These are phyloP conservation scores for Gavia stellata DNA, from an alignment of 2,113 vertebrate species.

Conservation along the genomic window DNA sequence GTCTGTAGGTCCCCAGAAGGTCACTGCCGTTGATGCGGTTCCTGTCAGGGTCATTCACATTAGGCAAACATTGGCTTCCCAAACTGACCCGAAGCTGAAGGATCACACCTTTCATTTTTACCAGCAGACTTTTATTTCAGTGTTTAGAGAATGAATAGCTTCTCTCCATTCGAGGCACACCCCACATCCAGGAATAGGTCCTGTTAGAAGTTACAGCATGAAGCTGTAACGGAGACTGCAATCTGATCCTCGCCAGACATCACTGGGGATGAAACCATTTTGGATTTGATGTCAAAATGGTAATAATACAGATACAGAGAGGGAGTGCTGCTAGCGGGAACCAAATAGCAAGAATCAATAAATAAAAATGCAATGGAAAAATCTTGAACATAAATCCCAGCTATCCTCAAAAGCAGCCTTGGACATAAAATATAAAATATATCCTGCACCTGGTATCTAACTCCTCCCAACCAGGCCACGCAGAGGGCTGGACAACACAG, in stretches of 20 bases:
- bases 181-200: accelerated
- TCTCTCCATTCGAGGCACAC: not conserved
- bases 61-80: not conserved
- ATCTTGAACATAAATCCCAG: not conserved
- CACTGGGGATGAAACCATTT: not conserved
- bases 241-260: not conserved
- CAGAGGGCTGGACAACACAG: not conserved
- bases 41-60: accelerated
- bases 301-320: not conserved
- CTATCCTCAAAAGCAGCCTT: not conserved
- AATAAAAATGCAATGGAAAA: not conserved
- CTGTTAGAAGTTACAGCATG: not conserved
- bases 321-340: not conserved
- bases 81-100: not conserved
- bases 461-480: not conserved
- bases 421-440: not conserved
- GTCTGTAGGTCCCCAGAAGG: not conserved
- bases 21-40: not conserved
- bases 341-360: not conserved
- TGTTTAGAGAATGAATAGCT: not conserved
- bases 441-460: not conserved
- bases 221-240: not conserved
- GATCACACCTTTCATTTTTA: not conserved
- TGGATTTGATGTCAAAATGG: not conserved
- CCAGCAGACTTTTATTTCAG: not conserved